These are phyloP conservation scores for Pelvicachromis taeniatus DNA, from an alignment of 2,113 vertebrate species.

Conservation along the genomic window DNA sequence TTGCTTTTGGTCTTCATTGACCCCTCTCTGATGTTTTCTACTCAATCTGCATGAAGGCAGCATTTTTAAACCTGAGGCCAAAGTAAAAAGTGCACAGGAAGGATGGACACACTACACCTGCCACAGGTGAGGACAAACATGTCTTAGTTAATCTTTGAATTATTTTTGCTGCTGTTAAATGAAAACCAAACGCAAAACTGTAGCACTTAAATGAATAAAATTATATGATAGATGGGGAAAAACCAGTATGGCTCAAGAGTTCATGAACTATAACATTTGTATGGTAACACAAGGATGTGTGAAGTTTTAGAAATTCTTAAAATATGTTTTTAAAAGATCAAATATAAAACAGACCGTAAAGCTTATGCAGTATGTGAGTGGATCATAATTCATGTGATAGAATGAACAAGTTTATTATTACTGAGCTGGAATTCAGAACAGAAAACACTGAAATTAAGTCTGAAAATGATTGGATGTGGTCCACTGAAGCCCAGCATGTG, in stretches of 20 bases:
- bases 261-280: not conserved
- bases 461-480: not conserved
- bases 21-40: not conserved
- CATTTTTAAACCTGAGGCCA: not conserved
- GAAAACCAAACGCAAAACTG: not conserved
- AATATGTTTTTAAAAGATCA: not conserved
- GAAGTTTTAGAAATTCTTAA: not conserved
- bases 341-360: not conserved
- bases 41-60: not conserved
- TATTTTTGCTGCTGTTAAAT: not conserved
- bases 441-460: not conserved
- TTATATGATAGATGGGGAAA: not conserved
- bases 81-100: conserved; percentile 1
- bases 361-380: not conserved
- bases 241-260: not conserved
- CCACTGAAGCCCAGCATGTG: not conserved
- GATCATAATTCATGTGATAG: not conserved
- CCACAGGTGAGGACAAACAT: conserved; percentile 47
- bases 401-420: not conserved
- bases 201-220: not conserved
- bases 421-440: not conserved
- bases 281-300: not conserved
- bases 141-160: not conserved
- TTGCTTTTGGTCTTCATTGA: not conserved
- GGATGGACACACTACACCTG: conserved; percentile 38